Base-by-base conservation (phyloP, 2,797 vertebrate genomes). In the Falco biarmicus region DNA sequence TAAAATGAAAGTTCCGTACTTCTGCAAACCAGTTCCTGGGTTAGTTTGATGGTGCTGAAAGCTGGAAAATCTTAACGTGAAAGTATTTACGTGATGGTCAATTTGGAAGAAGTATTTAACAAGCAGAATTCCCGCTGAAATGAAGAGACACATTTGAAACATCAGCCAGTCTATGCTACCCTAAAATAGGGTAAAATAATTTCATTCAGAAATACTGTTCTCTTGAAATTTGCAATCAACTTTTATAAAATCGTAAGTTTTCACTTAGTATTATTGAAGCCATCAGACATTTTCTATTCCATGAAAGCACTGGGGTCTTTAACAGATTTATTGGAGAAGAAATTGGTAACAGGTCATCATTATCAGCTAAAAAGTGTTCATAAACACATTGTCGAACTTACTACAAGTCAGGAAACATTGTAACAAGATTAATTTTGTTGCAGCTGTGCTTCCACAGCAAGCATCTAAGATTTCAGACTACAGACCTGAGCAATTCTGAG, bases 351-450 rank as follows among this genome's bases (percentile, higher is more conserved):
- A 5, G 45, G 68, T 91, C 89, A 95, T 69, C 13, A 34, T 84
- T 68, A 34, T 74, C 24, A 75, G 37, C 13, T 41, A 57, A 41
- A 74, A 61, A 48, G 4, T 59, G 39, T 66, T 90, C 43, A 41
- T 51, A 75, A 90, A 54, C 29, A 24, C 51, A 63, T 68, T 41
- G 15, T 24, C 39, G 94, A 95, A 60, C 37, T 74, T 69, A 43
- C 15, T 56, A 34, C 14, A 79, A 75, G 28, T 43, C 68, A 93
- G 21, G 28, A 89, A 84, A 59, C 13, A n/a, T 19, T 60, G 8
- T 76, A 88, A 90, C 14, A 74, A 95, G 64, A 90, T 95, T 85
- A 90, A 78, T 76, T 87, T 90, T 83, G 47, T 31, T 63, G 56
- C 61, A 83, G 20, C 78, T 96, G 41, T 85, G 59, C 53, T 92